A percentile compares a stretch with the other conserved stretches of the same genome.
phyloP scores from a whole-genome alignment of 2,888 invertebrate species.

The Callinectes sapidus region DNA sequence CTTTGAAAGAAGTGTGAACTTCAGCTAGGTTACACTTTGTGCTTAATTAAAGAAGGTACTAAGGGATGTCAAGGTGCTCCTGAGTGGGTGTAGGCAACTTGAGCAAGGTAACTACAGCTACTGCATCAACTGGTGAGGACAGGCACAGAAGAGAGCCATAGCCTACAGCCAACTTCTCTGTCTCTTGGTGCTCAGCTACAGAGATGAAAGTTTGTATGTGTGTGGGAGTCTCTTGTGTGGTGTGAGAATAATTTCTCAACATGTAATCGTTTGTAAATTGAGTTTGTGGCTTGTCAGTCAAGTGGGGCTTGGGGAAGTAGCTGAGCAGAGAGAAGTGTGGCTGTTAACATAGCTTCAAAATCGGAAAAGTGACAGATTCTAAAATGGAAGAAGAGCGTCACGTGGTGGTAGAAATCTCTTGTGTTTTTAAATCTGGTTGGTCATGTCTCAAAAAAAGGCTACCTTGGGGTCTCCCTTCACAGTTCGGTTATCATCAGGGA shows the following conservation, averaged over 20 bases:
- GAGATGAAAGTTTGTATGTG: not conserved
- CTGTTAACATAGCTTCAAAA: not conserved
- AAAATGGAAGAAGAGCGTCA: constrained; percentile 54
- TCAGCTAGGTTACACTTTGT: not conserved
- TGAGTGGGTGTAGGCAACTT: not conserved
- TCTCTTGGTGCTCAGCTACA: constrained; percentile 3
- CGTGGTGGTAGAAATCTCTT: constrained; percentile 26
- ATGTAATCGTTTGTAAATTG: not conserved
- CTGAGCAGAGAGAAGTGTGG: not conserved
- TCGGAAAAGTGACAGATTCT: not conserved
- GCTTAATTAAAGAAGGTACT: constrained; percentile 20
- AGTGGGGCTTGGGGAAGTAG: not conserved
- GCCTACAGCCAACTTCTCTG: constrained; percentile 17
- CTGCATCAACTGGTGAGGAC: not conserved
- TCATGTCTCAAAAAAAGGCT: constrained; percentile 73
- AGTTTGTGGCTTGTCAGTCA: not conserved
- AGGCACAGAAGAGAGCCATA: constrained; percentile 10
- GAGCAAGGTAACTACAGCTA: not conserved
- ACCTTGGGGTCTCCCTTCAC: constrained; percentile 96
- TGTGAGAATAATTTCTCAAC: not conserved
- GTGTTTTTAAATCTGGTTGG: not conserved
- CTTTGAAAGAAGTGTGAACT: not conserved
- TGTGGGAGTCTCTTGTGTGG: not conserved
- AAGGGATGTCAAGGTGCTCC: not conserved
- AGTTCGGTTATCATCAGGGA: constrained; percentile 96